phyloP scores from a whole-genome alignment of 64 coral and sea anemone species.

The Porites lutea region DNA sequence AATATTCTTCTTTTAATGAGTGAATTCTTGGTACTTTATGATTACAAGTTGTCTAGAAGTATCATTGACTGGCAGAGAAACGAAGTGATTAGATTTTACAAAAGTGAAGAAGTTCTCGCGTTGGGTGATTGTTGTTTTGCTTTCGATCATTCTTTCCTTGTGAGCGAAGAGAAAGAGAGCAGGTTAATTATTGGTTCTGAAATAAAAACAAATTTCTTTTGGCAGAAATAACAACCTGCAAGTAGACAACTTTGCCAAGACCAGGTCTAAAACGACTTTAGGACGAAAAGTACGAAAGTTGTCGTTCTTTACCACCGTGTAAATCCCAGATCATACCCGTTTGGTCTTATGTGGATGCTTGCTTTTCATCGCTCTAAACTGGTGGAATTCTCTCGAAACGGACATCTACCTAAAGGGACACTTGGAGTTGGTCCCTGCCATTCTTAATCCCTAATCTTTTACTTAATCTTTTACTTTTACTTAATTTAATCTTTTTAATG shows the following conservation, averaged over 20 bases:
- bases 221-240: conserved; percentile 10
- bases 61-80: not conserved
- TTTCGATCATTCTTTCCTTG: conserved; percentile 41
- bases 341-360: too few relatives aligned
- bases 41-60: not conserved
- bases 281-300: too few relatives aligned
- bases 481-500: too few relatives aligned
- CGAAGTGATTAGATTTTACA: not conserved
- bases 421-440: too few relatives aligned
- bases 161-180: conserved; percentile 7
- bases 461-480: too few relatives aligned
- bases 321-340: too few relatives aligned
- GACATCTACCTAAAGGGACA: too few relatives aligned
- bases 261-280: too few relatives aligned
- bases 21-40: not conserved
- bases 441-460: too few relatives aligned
- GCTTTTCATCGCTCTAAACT: too few relatives aligned
- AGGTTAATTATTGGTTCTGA: not conserved
- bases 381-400: too few relatives aligned
- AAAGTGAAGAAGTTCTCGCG: not conserved
- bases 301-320: too few relatives aligned
- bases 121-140: conserved; percentile 9
- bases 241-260: not conserved
- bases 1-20: not conserved
- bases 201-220: not conserved